A percentile compares a stretch with the other conserved stretches of the same genome.
phyloP scores from a whole-genome alignment of 2,113 vertebrate genomes.

The Pluvianellus socialis region DNA sequence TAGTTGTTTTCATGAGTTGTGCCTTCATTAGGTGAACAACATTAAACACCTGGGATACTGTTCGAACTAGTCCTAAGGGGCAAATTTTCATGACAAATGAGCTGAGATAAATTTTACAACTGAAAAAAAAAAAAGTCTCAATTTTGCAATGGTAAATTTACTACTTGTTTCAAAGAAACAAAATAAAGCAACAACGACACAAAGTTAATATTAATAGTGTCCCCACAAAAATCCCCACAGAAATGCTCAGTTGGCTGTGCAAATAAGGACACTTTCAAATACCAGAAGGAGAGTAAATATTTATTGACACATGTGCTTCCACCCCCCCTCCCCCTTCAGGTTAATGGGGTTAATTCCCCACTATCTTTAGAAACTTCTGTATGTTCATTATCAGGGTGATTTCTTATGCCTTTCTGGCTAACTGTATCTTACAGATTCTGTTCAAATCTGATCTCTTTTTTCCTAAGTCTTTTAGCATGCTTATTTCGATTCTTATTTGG shows the following conservation, averaged over 20 bases:
- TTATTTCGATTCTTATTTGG: background rate
- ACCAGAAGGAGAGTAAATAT: constrained; percentile 30
- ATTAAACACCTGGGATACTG: constrained; percentile 75
- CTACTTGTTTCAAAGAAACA: constrained; percentile 57
- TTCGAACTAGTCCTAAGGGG: constrained; percentile 73
- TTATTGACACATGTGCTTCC: background rate
- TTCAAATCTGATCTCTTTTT: background rate
- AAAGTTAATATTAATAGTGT: constrained; percentile 68
- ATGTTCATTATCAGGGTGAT: background rate
- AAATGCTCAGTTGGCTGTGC: constrained; percentile 1
- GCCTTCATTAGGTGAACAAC: constrained; percentile 74
- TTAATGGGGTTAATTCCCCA: constrained; percentile 55
- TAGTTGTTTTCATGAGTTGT: constrained; percentile 70
- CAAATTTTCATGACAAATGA: constrained; percentile 73
- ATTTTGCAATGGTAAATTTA: constrained; percentile 70
- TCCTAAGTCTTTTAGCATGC: background rate
- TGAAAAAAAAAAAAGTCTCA: constrained; percentile 40
- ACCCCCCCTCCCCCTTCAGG: background rate
- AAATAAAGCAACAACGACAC: constrained; percentile 63
- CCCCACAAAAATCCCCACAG: constrained; percentile 23
- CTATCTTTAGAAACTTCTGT: background rate
- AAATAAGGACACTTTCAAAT: constrained; percentile 4
- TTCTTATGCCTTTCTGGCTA: background rate
- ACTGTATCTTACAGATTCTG: background rate
- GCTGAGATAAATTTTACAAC: constrained; percentile 69